Base-by-base conservation (phyloP, 2,888 invertebrate genomes). In the Drosophila lutescens region DNA sequence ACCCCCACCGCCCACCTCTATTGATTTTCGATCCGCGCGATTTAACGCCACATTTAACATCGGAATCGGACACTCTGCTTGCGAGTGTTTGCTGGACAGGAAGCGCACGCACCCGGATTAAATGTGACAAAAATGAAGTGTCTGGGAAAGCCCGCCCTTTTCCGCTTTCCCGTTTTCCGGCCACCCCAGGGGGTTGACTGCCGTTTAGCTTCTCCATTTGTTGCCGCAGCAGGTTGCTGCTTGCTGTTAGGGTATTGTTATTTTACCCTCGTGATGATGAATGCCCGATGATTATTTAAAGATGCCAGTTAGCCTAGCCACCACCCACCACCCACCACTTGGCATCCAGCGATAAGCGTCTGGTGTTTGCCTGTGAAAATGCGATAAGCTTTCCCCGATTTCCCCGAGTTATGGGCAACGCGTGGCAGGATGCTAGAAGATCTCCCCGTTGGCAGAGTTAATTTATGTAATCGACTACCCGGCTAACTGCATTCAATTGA, bases 31-130 rank as follows among this genome's bases (percentile, higher is more conserved):
- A 83, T 86, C 90, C 89, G 91, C 90, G 86, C 92, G 92, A 92
- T 92, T 92, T 92, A 89, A 92, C 91, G 91, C 91, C 91, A 91
- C 91, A 92, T 92, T 92, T 91, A 92, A 90, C 89, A 82, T 76
- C 60, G 66, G 57, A 68, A 50, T 75, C 77, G 69, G 71, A 80
- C 80, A 71, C 68, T 60, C 50, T 51, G 32, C 51, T 2, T 2
- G 36, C 46, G 55, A 62, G 50, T 38, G 54, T 59, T 65, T 43
- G 20, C 6, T 2, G 70, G 76, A 76, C 75, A 77, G 83, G 75
- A 81, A 80, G 57, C 57, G 70, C 70, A 76, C 78, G 67, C 76
- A 77, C 74, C 72, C 75, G 88, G 89, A 79, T 86, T 87, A 89
- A 89, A 77, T 79, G 88, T 89, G 89, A 86, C 86, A 87, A 83